Percentiles rank a stretch among this genome's conserved stretches.
These are phyloP conservation scores for Nephrotoma flavescens DNA, from an alignment of 2,888 invertebrate genomes.

Conservation along the genomic window DNA sequence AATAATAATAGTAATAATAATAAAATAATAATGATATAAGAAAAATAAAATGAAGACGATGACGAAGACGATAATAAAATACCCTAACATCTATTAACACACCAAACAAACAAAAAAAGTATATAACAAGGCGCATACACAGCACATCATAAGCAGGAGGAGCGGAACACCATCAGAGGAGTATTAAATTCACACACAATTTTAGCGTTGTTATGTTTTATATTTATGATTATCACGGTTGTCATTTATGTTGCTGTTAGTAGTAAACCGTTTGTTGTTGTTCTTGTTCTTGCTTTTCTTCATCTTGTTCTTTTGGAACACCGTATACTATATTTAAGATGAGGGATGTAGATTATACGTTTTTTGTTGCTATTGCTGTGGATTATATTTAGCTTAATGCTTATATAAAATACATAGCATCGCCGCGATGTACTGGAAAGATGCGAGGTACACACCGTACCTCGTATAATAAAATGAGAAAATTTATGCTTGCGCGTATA, in stretches of 20 bases:
- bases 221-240: background rate
- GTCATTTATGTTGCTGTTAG: background rate
- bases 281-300: background rate
- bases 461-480: background rate
- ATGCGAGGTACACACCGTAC: background rate
- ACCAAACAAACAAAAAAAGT: background rate
- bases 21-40: background rate
- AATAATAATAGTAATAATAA: background rate
- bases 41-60: background rate
- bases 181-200: background rate
- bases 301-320: background rate
- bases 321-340: background rate
- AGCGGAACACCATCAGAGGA: background rate
- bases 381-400: background rate
- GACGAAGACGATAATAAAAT: background rate
- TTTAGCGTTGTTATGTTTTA: background rate
- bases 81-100: background rate
- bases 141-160: background rate
- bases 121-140: background rate
- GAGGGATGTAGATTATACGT: background rate
- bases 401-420: background rate
- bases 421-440: background rate
- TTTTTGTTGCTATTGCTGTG: background rate
- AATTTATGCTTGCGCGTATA: background rate
- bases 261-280: background rate